Conservation (phyloP, 2,888 invertebrate genomes). For the Hipparchia semele region DNA sequence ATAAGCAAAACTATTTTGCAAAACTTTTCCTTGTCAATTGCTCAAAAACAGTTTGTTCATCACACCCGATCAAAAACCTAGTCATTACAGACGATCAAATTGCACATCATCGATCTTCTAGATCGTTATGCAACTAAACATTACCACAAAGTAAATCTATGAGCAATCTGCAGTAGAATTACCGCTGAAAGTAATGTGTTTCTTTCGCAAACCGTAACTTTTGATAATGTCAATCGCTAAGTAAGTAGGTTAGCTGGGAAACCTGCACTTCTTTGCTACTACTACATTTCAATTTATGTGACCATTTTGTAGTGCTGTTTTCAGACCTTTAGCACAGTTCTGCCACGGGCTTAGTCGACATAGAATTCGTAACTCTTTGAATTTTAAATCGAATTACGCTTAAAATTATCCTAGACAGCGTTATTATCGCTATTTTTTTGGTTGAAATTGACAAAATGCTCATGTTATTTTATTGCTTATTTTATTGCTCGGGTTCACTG, state of each 20-base stretch:
- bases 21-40: neutral
- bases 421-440: too few relatives aligned
- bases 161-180: slow-evolving; percentile 1
- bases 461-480: too few relatives aligned
- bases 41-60: neutral
- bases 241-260: slow-evolving; percentile 3
- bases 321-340: too few relatives aligned
- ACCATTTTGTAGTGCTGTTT: too few relatives aligned
- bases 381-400: too few relatives aligned
- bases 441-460: too few relatives aligned
- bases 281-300: too few relatives aligned
- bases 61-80: neutral
- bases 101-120: slow-evolving; percentile 12
- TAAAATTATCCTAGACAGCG: too few relatives aligned
- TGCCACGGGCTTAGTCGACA: too few relatives aligned
- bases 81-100: slow-evolving; percentile 5
- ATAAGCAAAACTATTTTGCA: neutral
- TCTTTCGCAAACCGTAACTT: slow-evolving; percentile 14
- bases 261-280: neutral
- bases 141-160: slow-evolving; percentile 9
- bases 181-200: slow-evolving; percentile 13
- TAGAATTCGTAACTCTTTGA: too few relatives aligned
- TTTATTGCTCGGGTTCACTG: too few relatives aligned
- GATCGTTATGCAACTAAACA: slow-evolving; percentile 4
- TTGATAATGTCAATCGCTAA: neutral